Conservation (phyloP, 2,888 invertebrate genomes). For the Heliconius ethilla region DNA sequence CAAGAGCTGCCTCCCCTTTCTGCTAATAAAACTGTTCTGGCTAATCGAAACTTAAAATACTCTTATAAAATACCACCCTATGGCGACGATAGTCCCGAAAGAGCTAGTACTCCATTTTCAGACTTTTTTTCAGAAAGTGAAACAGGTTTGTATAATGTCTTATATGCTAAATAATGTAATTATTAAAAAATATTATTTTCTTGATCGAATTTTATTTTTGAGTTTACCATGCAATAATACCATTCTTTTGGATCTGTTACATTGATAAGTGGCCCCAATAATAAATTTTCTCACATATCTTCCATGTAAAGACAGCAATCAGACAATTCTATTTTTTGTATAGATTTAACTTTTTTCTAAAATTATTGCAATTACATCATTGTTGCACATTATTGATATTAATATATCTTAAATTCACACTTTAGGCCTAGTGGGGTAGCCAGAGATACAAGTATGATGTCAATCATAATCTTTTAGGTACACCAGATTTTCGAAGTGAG, state of each 20-base stretch:
- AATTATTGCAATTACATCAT: too few species aligned
- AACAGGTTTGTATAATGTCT: constrained; percentile 55
- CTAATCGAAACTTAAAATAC: constrained; percentile 71
- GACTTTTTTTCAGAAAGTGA: constrained; percentile 78
- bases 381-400: too few species aligned
- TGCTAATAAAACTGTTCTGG: constrained; percentile 60
- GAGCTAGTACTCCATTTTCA: constrained; percentile 72
- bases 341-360: too few species aligned
- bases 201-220: background rate
- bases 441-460: background rate
- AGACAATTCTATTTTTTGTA: too few species aligned
- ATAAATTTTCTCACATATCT: too few species aligned
- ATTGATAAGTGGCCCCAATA: too few species aligned
- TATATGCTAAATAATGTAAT: constrained; percentile 31
- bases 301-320: too few species aligned
- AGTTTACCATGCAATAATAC: too few species aligned
- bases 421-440: too few species aligned
- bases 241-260: too few species aligned
- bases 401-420: too few species aligned
- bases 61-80: constrained; percentile 63
- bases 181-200: background rate
- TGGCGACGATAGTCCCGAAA: constrained; percentile 59
- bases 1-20: constrained; percentile 67
- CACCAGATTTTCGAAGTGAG: constrained; percentile 75
- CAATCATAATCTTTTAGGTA: constrained; percentile 54